Evolutionary conservation across 2,888 invertebrate species (phyloP).

Genomic region (Eubasilissa splendida): DNA sequence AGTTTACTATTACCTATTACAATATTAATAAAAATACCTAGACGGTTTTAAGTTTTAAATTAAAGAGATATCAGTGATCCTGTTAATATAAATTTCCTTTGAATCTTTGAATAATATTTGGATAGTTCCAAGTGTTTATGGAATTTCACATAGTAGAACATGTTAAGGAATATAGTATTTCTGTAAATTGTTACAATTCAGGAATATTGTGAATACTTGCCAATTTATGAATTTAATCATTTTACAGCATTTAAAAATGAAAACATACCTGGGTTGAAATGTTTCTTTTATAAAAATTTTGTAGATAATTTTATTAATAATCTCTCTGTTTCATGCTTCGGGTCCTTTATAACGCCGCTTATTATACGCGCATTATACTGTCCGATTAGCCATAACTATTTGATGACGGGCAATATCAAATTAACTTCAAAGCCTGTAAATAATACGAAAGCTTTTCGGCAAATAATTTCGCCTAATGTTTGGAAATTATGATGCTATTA

Average conservation of each 20-base stretch:
- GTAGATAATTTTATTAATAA: background rate
- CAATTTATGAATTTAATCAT: no score
- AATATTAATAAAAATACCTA: no score
- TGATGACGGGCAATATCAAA: background rate
- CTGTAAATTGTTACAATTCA: background rate
- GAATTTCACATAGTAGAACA: no score
- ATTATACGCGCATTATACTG: background rate
- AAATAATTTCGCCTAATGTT: slow-evolving; percentile 21
- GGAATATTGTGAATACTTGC: background rate
- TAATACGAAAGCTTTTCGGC: slow-evolving; percentile 2
- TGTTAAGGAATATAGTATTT: no score
- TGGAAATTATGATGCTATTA: slow-evolving; percentile 20
- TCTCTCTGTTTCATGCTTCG: slow-evolving; percentile 4
- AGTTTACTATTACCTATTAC: slow-evolving; percentile 63
- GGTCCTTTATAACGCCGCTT: background rate
- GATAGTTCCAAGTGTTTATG: no score
- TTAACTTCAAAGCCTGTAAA: background rate
- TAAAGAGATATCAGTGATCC: no score
- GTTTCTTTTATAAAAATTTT: background rate
- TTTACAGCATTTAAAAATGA: no score
- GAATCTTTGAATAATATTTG: no score
- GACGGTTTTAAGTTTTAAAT: no score
- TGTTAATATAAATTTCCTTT: no score
- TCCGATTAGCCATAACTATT: background rate
- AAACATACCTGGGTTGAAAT: background rate